Evolutionary conservation across 2,888 invertebrate genomes (phyloP).

Genomic region (Melanotus villosus): DNA sequence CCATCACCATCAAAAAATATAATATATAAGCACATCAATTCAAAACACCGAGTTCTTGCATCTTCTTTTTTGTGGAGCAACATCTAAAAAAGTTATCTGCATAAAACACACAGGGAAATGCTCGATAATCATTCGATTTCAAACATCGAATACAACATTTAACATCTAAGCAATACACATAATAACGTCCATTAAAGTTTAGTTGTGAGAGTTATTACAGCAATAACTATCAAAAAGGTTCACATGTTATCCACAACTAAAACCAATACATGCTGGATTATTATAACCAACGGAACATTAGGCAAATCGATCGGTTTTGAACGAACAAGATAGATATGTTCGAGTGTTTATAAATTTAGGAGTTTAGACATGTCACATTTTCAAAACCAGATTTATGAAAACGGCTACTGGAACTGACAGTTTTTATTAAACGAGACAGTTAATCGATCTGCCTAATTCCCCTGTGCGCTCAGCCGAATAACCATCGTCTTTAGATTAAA

Average conservation of each 20-base stretch:
- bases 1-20: constrained; percentile 64
- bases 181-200: constrained; percentile 8
- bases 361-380: constrained; percentile 16
- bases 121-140: constrained; percentile 9
- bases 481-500: constrained; percentile 1
- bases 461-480: constrained; percentile 3
- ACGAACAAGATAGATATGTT: not conserved
- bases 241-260: constrained; percentile 24
- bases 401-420: constrained; percentile 17
- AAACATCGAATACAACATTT: constrained; percentile 17
- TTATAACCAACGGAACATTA: not conserved
- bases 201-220: constrained; percentile 12
- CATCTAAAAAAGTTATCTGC: constrained; percentile 65
- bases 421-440: constrained; percentile 21
- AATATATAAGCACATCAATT: constrained; percentile 49
- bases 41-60: constrained; percentile 51
- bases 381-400: constrained; percentile 13
- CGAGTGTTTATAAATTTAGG: constrained; percentile 18
- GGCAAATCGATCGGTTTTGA: not conserved
- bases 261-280: constrained; percentile 1
- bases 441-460: constrained; percentile 23
- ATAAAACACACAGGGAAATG: constrained; percentile 49
- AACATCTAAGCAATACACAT: constrained; percentile 23
- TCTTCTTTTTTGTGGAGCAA: constrained; percentile 59
- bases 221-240: not conserved